Evolutionary conservation across 2,113 vertebrate genomes (phyloP).

Genomic region (Gallinago media): DNA sequence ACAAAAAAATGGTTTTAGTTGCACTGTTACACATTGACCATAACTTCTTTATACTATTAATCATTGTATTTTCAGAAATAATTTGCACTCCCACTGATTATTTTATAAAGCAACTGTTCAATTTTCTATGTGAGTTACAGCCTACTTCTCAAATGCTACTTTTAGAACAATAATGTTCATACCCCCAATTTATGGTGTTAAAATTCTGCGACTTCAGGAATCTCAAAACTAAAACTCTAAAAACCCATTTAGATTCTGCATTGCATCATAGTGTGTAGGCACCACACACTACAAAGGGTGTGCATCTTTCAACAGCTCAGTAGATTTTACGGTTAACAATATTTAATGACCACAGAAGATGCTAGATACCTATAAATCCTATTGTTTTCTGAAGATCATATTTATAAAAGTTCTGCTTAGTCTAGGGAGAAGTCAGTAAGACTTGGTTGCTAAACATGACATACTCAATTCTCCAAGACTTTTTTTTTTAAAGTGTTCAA

Average conservation of each 20-base stretch:
- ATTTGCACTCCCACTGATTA: neutral
- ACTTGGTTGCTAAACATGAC: neutral
- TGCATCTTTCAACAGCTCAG: neutral
- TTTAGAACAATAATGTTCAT: neutral
- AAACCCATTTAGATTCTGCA: neutral
- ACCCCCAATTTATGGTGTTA: neutral
- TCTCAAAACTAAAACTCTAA: neutral
- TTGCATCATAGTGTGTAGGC: neutral
- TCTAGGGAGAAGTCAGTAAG: neutral
- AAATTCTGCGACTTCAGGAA: neutral
- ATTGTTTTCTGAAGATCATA: neutral
- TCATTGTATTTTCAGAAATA: neutral
- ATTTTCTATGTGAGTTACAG: neutral
- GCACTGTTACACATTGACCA: neutral
- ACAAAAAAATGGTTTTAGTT: neutral
- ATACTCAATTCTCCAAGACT: neutral
- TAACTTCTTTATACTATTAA: neutral
- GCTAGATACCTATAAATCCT: neutral
- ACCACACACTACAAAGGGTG: neutral
- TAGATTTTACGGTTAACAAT: neutral
- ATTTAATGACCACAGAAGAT: neutral
- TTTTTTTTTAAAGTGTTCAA: neutral
- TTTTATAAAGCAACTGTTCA: neutral
- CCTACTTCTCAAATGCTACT: neutral
- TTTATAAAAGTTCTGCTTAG: neutral